Evolutionary conservation across 2,888 invertebrate species (phyloP), one percentile per base, ranked within the genome.

Genomic region (Meta bourneti): DNA sequence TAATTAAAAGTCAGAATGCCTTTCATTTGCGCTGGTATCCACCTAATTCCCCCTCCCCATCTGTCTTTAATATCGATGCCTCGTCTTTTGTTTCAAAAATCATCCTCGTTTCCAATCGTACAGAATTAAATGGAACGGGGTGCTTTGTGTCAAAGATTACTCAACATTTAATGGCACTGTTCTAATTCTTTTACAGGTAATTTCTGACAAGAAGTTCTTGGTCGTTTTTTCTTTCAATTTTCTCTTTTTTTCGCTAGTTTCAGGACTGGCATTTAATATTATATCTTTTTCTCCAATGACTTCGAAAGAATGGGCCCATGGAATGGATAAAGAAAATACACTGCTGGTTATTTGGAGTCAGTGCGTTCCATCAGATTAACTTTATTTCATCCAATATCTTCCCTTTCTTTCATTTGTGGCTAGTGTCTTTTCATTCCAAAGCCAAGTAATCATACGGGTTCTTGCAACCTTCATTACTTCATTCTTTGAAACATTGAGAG

Each of bases 381-480:
- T 88, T 88, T 71, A 77, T 85, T 85, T 77, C 74, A n/a, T 72
- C 49, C 61, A 54, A 61, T 80, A 54, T 54, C 79, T 52, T 20
- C 9, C 20, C n/a, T 19, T 69, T 51, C 51, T 81, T 80, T 80
- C 74, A 69, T 81, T 80, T 72, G 79, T 34, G 34, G 51, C 48
- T 78, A 77, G 54, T 54, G 69, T 72, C 54, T 87, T 72, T 79
- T 71, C 72, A 79, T 87, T 79, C 79, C 52, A n/a, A 77, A 61
- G 52, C 74, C n/a, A 52, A 51, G 87, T 87, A 87, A 87, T 87
- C 87, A 87, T 87, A 79, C 87, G 51, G 79, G 71, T 70, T 79
- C 87, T 79, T 88, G 80, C 79, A 88, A 61, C 74, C 72, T 88
- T 81, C 88, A 88, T 88, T 81, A 88, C 81, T 81, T 74, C 81